Evolutionary conservation across 2,888 invertebrate genomes (phyloP), one percentile per base, ranked within the genome.

Genomic region (Cyclophora punctaria): DNA sequence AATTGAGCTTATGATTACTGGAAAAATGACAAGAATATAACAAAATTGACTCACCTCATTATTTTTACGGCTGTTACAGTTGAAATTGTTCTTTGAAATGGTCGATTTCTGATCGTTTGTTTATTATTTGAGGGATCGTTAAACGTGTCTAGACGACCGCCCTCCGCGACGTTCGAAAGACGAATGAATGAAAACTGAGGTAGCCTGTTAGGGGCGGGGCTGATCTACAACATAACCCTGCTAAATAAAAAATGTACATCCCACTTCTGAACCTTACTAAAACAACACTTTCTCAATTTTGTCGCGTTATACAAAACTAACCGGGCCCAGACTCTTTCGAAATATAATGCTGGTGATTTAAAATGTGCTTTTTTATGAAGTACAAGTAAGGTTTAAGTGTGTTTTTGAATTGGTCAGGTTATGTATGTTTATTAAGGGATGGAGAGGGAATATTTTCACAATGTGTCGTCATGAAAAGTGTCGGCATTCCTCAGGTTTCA

Each of bases 161-260:
- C 70, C 73, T 37, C 50, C 58, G 50, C 71, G 76, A 71, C 61
- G 59, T 63, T 50, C 56, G 58, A 60, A 67, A 67, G 74, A 66
- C 72, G 78, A 80, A 78, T 85, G 86, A 86, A 85, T 86, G 86
- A 78, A 80, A 65, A 63, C 76, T 73, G 77, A 81, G 82, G 80
- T 73, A 65, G 77, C 62, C 56, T 58, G 75, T 41, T 41, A 56
- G 78, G 80, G 86, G 85, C 80, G 84, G 83, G 81, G 81, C 83
- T 66, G 63, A 59, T 63, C 68, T 62, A 67, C 60, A 54, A 58
- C 53, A 48, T 49, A 58, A 78, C 59, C 69, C 75, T 41, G 42
- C 72, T 55, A 55, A 72, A 56, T 71, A 45, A 41, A 71, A 73
- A 66, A 72, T 58, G 47, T 52, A 7, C 55, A 34, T 47, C 53